Evolutionary conservation across 2,888 invertebrate genomes (phyloP), one percentile per base, ranked within the genome.

Genomic region (Agrotis exclamationis): DNA sequence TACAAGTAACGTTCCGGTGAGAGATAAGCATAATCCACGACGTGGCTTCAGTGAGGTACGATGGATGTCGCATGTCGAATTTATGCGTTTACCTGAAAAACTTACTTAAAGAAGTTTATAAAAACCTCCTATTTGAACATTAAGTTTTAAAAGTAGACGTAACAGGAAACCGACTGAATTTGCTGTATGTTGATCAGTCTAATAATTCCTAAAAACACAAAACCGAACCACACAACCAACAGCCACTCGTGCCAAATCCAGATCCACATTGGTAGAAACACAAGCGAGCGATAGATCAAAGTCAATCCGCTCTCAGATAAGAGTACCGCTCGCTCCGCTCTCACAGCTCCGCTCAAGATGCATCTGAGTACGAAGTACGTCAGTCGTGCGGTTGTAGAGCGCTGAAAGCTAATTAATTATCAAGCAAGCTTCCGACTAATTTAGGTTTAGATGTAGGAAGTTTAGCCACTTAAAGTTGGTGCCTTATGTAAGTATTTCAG

Each of bases 371-470:
- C 47, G 16, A 70, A 78, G 82, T 28, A 74, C 75, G 20, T 54
- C 71, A 71, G 64, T 59, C 59, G 48, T 77, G 70, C 63, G 71
- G 78, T 68, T 54, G 47, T 54, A 58, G 74, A 63, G 70, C 54
- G 72, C 54, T 82, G 79, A 77, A 77, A 79, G 58, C 68, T 79
- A 77, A 82, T 79, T 79, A 79, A 81, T 79, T 82, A 82, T 77
- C 82, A 67, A 63, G 54, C 69, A 48, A 71, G 48, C 72, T 77
- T 77, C 65, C 51, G 67, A 71, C 67, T 59, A 59, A 63, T 71
- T 79, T 72, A 68, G 72, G 63, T 63, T 51, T 45, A 56, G 63
- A 20, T 67, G 64, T 47, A 44, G 66, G 33, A 44, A 66, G 24
- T 71, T 59, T 56, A 58, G 51, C 44, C 56, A 59, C 48, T 53